phyloP scores from a whole-genome alignment of 2,113 vertebrate species.

The Gavialis gangeticus region DNA sequence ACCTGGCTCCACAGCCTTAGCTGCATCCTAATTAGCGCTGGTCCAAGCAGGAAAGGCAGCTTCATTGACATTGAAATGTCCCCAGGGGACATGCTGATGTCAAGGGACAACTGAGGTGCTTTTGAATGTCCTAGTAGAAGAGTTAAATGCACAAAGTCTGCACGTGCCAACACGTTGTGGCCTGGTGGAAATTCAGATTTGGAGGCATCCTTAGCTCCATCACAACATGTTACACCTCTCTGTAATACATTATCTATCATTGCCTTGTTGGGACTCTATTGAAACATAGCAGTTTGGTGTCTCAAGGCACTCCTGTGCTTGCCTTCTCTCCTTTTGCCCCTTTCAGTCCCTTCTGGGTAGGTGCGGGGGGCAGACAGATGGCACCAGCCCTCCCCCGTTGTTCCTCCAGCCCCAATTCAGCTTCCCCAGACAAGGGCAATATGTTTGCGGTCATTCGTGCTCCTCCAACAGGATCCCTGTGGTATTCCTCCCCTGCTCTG shows the following conservation, averaged over 20 bases:
- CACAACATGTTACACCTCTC: too few species aligned
- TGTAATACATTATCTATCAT: too few species aligned
- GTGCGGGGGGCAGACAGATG: neutral
- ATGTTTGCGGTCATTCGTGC: neutral
- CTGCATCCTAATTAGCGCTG: neutral
- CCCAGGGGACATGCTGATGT: neutral
- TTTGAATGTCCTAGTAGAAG: neutral
- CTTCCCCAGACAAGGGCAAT: neutral
- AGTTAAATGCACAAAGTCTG: neutral
- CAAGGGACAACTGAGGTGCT: too few species aligned
- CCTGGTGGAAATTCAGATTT: too few species aligned
- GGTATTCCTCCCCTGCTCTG: conserved; percentile 5
- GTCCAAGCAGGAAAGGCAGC: neutral
- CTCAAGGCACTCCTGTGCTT: neutral
- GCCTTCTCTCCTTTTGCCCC: neutral
- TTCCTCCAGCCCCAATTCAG: neutral
- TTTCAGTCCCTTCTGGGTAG: neutral
- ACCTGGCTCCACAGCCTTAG: neutral
- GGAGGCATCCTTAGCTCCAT: too few species aligned
- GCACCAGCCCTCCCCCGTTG: neutral
- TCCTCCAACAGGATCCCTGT: neutral
- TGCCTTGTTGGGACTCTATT: neutral
- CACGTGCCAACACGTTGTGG: fast-evolving
- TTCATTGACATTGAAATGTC: neutral
- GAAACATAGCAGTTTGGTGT: neutral